Percentiles rank a stretch among this genome's conserved stretches.
These are phyloP conservation scores for Orthosia gothica DNA, from an alignment of 2,888 invertebrate genomes.

Conservation along the genomic window DNA sequence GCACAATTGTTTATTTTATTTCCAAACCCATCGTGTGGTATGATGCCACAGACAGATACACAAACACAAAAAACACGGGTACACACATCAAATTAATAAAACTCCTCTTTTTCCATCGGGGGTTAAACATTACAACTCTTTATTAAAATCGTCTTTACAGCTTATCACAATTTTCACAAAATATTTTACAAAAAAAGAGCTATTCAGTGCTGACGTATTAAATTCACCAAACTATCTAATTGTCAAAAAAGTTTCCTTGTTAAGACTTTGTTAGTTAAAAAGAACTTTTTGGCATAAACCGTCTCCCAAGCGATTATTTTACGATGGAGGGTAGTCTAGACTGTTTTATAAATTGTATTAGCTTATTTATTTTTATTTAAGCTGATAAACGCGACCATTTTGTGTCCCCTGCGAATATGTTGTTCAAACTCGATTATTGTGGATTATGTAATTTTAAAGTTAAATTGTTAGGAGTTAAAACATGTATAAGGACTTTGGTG, in stretches of 20 bases:
- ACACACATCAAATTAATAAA: no score
- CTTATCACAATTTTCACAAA: no score
- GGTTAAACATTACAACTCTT: no score
- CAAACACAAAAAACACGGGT: no score
- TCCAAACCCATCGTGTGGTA: no score
- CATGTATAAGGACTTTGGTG: neutral
- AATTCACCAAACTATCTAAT: conserved; percentile 33
- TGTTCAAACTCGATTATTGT: conserved; percentile 29
- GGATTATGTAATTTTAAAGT: conserved; percentile 16
- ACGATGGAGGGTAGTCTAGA: conserved; percentile 46
- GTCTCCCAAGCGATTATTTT: conserved; percentile 22
- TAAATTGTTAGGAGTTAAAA: conserved; percentile 15
- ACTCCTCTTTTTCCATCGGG: no score
- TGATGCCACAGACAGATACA: no score
- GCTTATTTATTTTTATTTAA: conserved; percentile 27
- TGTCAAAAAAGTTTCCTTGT: conserved; percentile 29
- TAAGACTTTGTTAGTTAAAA: conserved; percentile 26
- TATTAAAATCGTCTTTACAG: neutral
- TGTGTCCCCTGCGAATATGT: neutral
- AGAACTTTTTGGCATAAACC: conserved; percentile 13
- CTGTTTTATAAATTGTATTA: conserved; percentile 44
- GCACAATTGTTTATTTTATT: no score
- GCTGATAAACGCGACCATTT: conserved; percentile 15
- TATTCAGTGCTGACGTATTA: neutral
- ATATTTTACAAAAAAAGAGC: neutral